These are phyloP conservation scores for Darevskia nairensis DNA, from an alignment of 2,797 vertebrate genomes.

Conservation along the genomic window DNA sequence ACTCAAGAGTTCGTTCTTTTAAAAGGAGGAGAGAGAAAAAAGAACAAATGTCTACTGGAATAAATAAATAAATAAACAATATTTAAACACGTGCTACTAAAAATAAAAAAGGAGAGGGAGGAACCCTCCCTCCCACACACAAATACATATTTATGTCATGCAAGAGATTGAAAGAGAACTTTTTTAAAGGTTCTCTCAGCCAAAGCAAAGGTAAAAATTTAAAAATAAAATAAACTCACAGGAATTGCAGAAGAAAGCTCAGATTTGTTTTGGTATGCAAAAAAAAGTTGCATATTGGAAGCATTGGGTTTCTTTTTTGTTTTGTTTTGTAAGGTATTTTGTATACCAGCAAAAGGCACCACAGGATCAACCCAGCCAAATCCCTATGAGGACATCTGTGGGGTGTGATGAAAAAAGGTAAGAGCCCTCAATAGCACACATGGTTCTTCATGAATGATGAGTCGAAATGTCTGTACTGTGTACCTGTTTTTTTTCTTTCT, in stretches of 20 bases:
- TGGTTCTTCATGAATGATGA: background rate
- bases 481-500: slow-evolving; percentile 34
- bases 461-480: slow-evolving; percentile 15
- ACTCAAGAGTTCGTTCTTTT: slow-evolving; percentile 51
- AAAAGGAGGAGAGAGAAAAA: background rate
- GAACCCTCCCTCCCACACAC: background rate
- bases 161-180: slow-evolving; percentile 57
- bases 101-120: slow-evolving; percentile 40
- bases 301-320: slow-evolving; percentile 38
- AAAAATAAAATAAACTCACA: slow-evolving; percentile 33
- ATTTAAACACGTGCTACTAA: slow-evolving; percentile 56
- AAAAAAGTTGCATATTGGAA: slow-evolving; percentile 63
- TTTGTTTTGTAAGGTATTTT: slow-evolving; percentile 60
- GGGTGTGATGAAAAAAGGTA: slow-evolving; percentile 16
- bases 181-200: slow-evolving; percentile 24
- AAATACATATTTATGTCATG: slow-evolving; percentile 50
- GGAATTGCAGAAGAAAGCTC: slow-evolving; percentile 57
- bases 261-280: slow-evolving; percentile 66
- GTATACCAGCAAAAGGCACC: slow-evolving; percentile 88
- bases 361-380: slow-evolving; percentile 84
- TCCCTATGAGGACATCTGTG: slow-evolving; percentile 41
- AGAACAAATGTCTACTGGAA: slow-evolving; percentile 14
- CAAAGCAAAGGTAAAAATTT: slow-evolving; percentile 42
- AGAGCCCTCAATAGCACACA: slow-evolving; percentile 24
- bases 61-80: slow-evolving; percentile 47